Evolutionary conservation across 2,113 vertebrate genomes (phyloP).

Genomic region (Carassius carassius): DNA sequence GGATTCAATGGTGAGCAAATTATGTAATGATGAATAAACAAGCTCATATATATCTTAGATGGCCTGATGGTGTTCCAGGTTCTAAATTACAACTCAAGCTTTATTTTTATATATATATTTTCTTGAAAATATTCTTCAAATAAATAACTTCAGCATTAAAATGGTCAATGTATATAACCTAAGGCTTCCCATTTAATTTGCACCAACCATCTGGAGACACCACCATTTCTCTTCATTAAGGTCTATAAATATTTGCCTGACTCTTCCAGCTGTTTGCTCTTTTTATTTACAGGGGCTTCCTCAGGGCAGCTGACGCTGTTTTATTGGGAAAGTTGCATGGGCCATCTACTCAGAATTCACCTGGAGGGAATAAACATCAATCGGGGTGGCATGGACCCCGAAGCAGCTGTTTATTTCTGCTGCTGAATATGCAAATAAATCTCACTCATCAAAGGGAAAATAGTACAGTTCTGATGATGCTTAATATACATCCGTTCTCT

Average conservation of each 20-base stretch:
- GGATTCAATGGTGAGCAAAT: background rate
- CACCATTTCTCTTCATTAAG: background rate
- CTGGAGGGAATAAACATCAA: constrained; percentile 23
- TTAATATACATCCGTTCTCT: constrained; percentile 8
- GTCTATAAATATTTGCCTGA: constrained; percentile 1
- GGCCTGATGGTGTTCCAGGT: background rate
- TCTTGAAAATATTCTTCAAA: background rate
- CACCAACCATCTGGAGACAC: constrained; percentile 28
- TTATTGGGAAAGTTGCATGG: background rate
- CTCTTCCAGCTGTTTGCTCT: constrained; percentile 29
- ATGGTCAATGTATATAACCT: background rate
- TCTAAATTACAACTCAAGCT: background rate
- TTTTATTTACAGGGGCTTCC: constrained; percentile 19
- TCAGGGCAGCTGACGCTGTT: constrained; percentile 22
- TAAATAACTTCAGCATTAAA: background rate
- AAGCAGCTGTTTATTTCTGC: constrained; percentile 36
- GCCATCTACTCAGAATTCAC: constrained; percentile 25
- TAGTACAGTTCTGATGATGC: constrained; percentile 1
- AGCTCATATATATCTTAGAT: background rate
- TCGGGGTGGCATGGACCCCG: background rate
- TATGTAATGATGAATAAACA: background rate
- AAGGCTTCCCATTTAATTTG: background rate
- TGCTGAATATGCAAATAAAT: constrained; percentile 28
- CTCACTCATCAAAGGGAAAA: constrained; percentile 14
- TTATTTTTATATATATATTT: background rate